phyloP scores from a whole-genome alignment of 2,888 invertebrate genomes.

The Oligia strigilis region DNA sequence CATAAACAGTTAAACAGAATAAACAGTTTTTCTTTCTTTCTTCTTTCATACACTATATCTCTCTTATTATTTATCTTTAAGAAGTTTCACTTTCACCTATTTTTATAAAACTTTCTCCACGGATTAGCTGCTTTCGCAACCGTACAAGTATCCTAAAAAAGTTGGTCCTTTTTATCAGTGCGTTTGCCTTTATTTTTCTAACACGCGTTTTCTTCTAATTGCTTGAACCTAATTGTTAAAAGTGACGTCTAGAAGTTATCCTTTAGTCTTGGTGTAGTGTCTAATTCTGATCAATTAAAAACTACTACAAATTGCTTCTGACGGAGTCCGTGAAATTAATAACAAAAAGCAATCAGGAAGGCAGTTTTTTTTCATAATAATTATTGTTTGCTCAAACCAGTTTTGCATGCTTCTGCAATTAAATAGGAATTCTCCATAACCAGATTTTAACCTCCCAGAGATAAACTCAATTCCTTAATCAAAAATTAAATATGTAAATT shows the following conservation, averaged over 20 bases:
- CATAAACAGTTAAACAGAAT: not conserved
- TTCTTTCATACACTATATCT: no score
- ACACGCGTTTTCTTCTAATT: not conserved
- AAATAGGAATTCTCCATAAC: conserved; percentile 1
- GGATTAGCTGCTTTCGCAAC: not conserved
- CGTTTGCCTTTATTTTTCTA: not conserved
- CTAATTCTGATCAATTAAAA: conserved; percentile 28
- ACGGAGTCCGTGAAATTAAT: conserved; percentile 47
- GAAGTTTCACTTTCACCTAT: not conserved
- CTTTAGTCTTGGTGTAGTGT: conserved; percentile 18
- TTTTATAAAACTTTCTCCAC: not conserved
- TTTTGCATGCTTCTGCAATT: conserved; percentile 15
- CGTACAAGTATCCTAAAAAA: not conserved
- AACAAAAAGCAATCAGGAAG: conserved; percentile 26
- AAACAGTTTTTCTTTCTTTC: no score
- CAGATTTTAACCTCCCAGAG: not conserved
- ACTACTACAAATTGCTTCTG: conserved; percentile 56
- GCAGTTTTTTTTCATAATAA: not conserved
- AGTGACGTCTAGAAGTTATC: conserved; percentile 13
- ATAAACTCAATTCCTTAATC: not conserved
- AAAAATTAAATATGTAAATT: conserved; percentile 5
- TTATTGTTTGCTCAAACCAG: conserved; percentile 14
- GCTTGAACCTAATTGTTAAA: not conserved
- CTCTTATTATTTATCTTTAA: not conserved
- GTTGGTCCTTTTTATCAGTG: no score